Conservation (phyloP, 2,113 vertebrate species). For the Dolichotis patagonum region DNA sequence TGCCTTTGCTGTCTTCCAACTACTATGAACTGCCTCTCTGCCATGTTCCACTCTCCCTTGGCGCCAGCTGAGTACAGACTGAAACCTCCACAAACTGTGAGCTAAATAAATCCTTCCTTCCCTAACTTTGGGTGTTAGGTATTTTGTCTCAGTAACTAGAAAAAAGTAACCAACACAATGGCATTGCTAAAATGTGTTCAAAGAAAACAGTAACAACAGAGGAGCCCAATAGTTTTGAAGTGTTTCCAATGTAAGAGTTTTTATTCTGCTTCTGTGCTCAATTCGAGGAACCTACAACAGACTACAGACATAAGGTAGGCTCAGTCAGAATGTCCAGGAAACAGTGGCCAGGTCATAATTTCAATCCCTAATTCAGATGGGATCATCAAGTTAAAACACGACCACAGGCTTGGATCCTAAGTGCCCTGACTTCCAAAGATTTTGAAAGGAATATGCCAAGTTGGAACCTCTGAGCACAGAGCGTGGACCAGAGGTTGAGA, state of each 20-base stretch:
- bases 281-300: constrained; percentile 74
- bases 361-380: constrained; percentile 37
- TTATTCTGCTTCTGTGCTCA: constrained; percentile 74
- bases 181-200: neutral
- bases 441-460: neutral
- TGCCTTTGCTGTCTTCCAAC: too few relatives aligned
- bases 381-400: neutral
- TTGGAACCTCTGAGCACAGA: neutral
- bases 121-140: too few relatives aligned
- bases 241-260: constrained; percentile 68
- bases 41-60: too few relatives aligned
- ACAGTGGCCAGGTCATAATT: neutral
- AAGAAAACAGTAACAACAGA: constrained; percentile 16
- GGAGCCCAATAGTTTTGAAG: neutral
- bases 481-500: neutral
- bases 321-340: constrained; percentile 37
- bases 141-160: too few relatives aligned
- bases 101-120: too few relatives aligned
- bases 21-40: too few relatives aligned
- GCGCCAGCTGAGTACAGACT: too few relatives aligned
- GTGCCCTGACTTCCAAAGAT: neutral
- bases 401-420: neutral
- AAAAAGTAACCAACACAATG: too few relatives aligned
- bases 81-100: too few relatives aligned
- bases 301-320: constrained; percentile 63